These are phyloP conservation scores for Chrysocyon brachyurus DNA, from an alignment of 2,797 vertebrate species.

Conservation along the genomic window DNA sequence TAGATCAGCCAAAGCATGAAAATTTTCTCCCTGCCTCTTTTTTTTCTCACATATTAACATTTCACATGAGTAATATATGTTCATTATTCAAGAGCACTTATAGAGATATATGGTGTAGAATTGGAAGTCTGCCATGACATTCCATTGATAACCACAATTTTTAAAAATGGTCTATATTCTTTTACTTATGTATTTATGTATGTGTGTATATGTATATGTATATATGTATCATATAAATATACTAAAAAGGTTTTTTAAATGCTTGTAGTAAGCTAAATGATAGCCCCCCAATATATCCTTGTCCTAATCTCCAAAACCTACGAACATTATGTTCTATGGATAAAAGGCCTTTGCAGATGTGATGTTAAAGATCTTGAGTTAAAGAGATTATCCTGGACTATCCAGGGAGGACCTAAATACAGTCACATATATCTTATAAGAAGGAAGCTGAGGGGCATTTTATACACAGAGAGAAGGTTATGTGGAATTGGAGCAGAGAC, in stretches of 20 bases:
- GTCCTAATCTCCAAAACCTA: neutral
- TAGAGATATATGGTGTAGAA: neutral
- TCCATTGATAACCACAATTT: neutral
- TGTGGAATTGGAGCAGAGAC: neutral
- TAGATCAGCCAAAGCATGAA: slow-evolving; percentile 49
- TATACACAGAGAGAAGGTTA: neutral
- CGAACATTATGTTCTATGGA: neutral
- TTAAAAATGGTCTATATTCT: neutral
- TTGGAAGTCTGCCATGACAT: neutral
- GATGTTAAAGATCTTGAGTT: neutral
- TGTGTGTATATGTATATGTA: neutral
- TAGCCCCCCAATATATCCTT: neutral
- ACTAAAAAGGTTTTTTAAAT: neutral
- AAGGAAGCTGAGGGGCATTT: neutral
- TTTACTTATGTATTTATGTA: neutral
- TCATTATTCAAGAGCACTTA: slow-evolving; percentile 10
- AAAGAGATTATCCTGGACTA: neutral
- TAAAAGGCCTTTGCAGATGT: neutral
- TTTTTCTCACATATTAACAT: slow-evolving; percentile 49
- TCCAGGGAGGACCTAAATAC: neutral
- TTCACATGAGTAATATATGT: neutral
- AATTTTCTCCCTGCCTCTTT: slow-evolving; percentile 34
- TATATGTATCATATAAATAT: neutral
- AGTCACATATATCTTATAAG: neutral
- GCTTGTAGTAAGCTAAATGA: neutral